phyloP scores from a whole-genome alignment of 2,888 invertebrate genomes.

The Caenorhabditis sinica region DNA sequence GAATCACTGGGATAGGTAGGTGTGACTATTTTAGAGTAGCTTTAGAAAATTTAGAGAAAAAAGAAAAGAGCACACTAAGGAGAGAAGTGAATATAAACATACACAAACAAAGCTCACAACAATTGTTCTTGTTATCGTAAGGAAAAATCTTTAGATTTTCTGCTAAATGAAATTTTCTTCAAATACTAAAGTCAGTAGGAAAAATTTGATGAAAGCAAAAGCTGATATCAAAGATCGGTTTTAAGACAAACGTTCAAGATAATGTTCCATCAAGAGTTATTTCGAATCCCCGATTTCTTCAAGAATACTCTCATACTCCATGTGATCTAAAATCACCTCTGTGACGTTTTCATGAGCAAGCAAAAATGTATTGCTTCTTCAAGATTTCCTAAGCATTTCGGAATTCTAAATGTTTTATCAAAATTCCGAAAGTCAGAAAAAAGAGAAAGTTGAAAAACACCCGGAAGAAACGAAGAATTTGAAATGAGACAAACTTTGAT shows the following conservation, averaged over 20 bases:
- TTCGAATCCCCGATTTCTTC: background rate
- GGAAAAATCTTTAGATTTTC: background rate
- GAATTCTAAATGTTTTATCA: conserved; percentile 9
- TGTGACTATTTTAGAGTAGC: conserved; percentile 12
- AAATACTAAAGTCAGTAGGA: background rate
- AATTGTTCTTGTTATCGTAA: background rate
- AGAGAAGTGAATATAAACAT: background rate
- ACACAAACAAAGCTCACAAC: conserved; percentile 13
- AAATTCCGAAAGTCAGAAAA: background rate
- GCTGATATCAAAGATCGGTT: no score
- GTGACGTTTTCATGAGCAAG: conserved; percentile 6
- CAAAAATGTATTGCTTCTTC: background rate
- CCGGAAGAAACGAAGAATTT: conserved; percentile 18
- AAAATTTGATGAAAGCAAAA: no score
- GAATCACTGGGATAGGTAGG: conserved; percentile 36
- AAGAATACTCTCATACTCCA: background rate
- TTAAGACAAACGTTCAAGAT: no score
- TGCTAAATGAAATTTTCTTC: background rate
- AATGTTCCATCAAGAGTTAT: no score
- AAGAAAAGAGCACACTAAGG: background rate
- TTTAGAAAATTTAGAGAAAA: background rate
- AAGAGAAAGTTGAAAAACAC: conserved; percentile 18
- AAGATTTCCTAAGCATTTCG: background rate
- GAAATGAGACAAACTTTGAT: conserved; percentile 9
- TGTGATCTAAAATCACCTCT: background rate